Percentiles rank a stretch among this genome's conserved stretches.
These are phyloP conservation scores for Reinhardtius hippoglossoides DNA, from an alignment of 2,113 vertebrate genomes.

Conservation along the genomic window DNA sequence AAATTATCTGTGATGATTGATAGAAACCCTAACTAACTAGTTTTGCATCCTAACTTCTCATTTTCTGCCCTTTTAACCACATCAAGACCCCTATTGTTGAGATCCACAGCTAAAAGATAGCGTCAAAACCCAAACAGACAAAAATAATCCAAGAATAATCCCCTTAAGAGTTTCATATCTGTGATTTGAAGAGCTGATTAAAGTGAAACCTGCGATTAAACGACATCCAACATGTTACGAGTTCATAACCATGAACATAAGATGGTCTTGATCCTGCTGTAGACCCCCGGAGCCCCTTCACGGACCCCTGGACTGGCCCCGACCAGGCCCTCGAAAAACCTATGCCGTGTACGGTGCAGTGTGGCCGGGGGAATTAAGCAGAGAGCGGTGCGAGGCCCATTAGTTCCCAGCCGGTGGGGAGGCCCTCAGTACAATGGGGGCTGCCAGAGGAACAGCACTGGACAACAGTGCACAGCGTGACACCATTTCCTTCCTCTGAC, in stretches of 20 bases:
- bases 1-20: background rate
- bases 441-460: conserved; percentile 74
- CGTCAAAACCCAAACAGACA: background rate
- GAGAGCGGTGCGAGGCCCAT: conserved; percentile 62
- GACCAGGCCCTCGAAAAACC: conserved; percentile 1
- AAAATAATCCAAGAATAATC: no score
- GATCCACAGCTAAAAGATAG: background rate
- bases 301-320: conserved; percentile 5
- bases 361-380: conserved; percentile 51
- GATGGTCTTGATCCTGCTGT: background rate
- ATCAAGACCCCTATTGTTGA: background rate
- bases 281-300: conserved; percentile 3
- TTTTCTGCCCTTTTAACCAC: background rate
- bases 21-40: no score
- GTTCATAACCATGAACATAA: background rate
- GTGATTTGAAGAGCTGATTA: background rate
- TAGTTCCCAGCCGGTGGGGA: conserved; percentile 71
- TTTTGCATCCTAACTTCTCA: no score
- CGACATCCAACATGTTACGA: background rate
- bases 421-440: conserved; percentile 73
- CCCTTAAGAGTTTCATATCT: background rate
- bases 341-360: conserved; percentile 16
- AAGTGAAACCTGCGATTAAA: background rate
- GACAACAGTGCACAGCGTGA: conserved; percentile 78
- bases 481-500: conserved; percentile 82